phyloP scores from a whole-genome alignment of 2,888 invertebrate genomes.

The Aphidoletes aphidimyza region DNA sequence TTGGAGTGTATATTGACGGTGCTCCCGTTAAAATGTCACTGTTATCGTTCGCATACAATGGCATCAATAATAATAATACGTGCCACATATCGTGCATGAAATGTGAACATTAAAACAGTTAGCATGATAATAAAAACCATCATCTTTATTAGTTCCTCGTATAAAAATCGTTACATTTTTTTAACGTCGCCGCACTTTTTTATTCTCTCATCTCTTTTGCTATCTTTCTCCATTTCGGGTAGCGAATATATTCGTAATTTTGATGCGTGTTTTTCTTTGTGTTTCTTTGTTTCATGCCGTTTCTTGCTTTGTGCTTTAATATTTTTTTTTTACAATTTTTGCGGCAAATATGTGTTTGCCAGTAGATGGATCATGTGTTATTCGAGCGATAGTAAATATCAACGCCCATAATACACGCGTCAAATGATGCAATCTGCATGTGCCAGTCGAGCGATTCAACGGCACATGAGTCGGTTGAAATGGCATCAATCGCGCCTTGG shows the following conservation, averaged over 20 bases:
- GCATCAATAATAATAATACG: slow-evolving; percentile 11
- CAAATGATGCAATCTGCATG: background rate
- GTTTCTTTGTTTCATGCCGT: background rate
- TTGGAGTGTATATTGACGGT: background rate
- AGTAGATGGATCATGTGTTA: slow-evolving; percentile 10
- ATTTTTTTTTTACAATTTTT: no score
- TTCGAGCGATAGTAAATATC: background rate
- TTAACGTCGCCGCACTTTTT: background rate
- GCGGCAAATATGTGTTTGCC: background rate
- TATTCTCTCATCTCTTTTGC: background rate
- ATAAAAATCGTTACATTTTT: slow-evolving; percentile 14
- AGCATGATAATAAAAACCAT: slow-evolving; percentile 20
- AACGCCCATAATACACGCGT: slow-evolving; percentile 38
- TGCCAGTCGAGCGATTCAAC: background rate
- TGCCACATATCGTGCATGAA: no score
- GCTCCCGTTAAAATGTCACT: background rate
- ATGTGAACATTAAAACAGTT: slow-evolving; percentile 31
- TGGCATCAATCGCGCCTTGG: background rate
- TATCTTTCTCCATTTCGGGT: background rate
- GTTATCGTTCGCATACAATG: background rate
- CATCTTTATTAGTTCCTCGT: slow-evolving; percentile 26
- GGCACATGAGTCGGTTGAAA: background rate
- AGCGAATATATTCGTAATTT: background rate
- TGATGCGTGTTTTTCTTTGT: background rate
- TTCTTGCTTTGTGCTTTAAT: background rate